Percentiles rank a stretch among this genome's conserved stretches.
These are phyloP conservation scores for Lophochroa leadbeateri DNA, from an alignment of 2,113 vertebrate species.

Conservation along the genomic window DNA sequence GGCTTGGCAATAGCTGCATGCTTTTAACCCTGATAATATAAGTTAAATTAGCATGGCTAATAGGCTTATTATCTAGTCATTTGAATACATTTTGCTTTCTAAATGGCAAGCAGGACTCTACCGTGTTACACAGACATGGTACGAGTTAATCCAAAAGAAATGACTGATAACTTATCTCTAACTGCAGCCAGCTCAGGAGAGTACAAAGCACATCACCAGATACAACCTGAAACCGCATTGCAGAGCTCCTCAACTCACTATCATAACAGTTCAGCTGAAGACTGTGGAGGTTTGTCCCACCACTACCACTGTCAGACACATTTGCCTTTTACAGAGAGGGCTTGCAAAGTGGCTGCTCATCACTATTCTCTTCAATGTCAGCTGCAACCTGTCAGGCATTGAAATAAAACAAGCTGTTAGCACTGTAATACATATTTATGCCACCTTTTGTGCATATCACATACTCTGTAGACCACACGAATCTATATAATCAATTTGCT, in stretches of 20 bases:
- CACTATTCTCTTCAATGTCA: conserved; percentile 55
- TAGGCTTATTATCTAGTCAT: background rate
- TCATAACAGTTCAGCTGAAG: conserved; percentile 35
- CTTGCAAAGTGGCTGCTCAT: conserved; percentile 52
- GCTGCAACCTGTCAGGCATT: conserved; percentile 49
- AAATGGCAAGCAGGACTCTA: background rate
- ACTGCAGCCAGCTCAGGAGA: background rate
- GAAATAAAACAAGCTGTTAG: background rate
- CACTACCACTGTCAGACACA: background rate
- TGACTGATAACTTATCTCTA: background rate
- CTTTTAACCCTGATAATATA: background rate
- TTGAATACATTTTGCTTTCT: background rate
- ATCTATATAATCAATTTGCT: conserved; percentile 1
- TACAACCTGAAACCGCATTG: conserved; percentile 40
- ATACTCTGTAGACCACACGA: background rate
- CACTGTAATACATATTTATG: background rate
- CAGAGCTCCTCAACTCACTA: conserved; percentile 33
- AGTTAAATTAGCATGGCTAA: background rate
- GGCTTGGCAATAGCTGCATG: background rate
- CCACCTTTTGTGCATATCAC: background rate
- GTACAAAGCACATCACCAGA: background rate
- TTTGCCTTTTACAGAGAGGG: conserved; percentile 28
- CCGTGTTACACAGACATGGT: background rate
- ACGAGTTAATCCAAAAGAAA: background rate
- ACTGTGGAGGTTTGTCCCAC: conserved; percentile 52